A percentile compares a stretch with the other conserved stretches of the same genome.
Evolutionary conservation across 1,140 invertebrate species (phyloP).

Genomic region (Prorops nasuta): DNA sequence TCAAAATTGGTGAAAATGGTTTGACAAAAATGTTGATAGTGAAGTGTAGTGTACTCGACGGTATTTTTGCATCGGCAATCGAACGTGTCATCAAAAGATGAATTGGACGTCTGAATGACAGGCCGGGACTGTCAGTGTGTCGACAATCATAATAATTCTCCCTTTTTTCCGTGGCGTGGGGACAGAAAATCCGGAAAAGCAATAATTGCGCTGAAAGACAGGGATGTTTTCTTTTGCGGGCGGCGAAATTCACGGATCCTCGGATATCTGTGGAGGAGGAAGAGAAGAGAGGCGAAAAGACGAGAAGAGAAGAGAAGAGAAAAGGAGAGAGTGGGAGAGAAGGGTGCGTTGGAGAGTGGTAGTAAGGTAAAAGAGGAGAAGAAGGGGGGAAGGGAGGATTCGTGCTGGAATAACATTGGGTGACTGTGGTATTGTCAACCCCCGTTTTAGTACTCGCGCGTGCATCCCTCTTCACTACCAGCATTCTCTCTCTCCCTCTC

Average conservation of each 20-base stretch:
- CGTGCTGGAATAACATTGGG: slow-evolving; percentile 54
- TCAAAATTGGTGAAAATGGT: too few relatives aligned
- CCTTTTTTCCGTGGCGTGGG: slow-evolving; percentile 2
- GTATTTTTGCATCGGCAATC: too few relatives aligned
- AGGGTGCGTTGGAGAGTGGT: slow-evolving; percentile 13
- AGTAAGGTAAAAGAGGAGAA: slow-evolving; percentile 15
- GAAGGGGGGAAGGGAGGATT: slow-evolving; percentile 38
- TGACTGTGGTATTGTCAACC: slow-evolving; percentile 52
- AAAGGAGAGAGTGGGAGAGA: slow-evolving; percentile 9
- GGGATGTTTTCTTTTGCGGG: slow-evolving; percentile 44
- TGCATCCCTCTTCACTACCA: background rate
- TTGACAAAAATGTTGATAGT: too few relatives aligned
- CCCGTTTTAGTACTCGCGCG: slow-evolving; percentile 20
- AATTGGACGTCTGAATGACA: too few relatives aligned
- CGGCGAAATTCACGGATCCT: slow-evolving; percentile 37
- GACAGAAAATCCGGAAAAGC: slow-evolving; percentile 34
- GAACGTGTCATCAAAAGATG: too few relatives aligned
- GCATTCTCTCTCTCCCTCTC: slow-evolving; percentile 1
- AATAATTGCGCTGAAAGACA: slow-evolving; percentile 33
- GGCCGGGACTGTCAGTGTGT: too few relatives aligned
- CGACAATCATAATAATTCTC: too few relatives aligned
- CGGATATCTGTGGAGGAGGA: slow-evolving; percentile 18
- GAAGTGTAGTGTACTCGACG: too few relatives aligned
- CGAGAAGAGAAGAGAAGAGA: background rate
- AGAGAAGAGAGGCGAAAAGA: slow-evolving; percentile 1